Conservation (phyloP, 2,888 invertebrate species). For the Euspilapteryx auroguttella region DNA sequence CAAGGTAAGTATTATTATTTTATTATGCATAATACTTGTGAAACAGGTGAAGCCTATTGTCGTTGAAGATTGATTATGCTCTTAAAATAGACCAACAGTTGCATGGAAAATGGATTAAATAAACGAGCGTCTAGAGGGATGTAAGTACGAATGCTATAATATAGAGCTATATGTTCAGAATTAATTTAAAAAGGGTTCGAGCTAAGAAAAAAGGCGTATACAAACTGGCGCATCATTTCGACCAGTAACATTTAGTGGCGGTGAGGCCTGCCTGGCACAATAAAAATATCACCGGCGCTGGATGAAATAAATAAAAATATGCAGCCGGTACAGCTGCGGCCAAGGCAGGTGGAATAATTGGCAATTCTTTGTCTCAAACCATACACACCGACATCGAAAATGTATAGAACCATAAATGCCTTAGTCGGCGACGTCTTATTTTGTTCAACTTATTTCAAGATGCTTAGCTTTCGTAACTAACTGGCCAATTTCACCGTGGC, state of each 20-base stretch:
- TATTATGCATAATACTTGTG: too few species aligned
- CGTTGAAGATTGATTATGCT: too few species aligned
- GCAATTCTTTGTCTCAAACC: slow-evolving; percentile 54
- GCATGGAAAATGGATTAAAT: too few species aligned
- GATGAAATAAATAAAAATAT: slow-evolving; percentile 57
- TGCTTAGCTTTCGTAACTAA: background rate
- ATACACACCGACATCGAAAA: slow-evolving; percentile 29
- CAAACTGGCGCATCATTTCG: too few species aligned
- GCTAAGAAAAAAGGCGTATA: too few species aligned
- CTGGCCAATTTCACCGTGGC: background rate
- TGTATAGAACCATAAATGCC: slow-evolving; percentile 32
- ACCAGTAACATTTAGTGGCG: slow-evolving; percentile 28
- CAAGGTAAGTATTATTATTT: too few species aligned
- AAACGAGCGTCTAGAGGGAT: too few species aligned
- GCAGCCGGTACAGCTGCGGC: slow-evolving; percentile 51
- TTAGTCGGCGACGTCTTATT: slow-evolving; percentile 28
- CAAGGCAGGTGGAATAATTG: slow-evolving; percentile 59
- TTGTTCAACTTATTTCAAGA: slow-evolving; percentile 9
- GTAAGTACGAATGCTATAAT: too few species aligned
- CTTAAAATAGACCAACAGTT: too few species aligned
- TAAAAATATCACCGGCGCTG: slow-evolving; percentile 55
- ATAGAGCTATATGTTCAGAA: too few species aligned
- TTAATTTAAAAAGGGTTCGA: too few species aligned
- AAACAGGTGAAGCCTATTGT: too few species aligned
- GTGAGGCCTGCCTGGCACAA: slow-evolving; percentile 28